Base-by-base conservation (phyloP, 1,140 invertebrate species). In the Sminthurinus signatus region DNA sequence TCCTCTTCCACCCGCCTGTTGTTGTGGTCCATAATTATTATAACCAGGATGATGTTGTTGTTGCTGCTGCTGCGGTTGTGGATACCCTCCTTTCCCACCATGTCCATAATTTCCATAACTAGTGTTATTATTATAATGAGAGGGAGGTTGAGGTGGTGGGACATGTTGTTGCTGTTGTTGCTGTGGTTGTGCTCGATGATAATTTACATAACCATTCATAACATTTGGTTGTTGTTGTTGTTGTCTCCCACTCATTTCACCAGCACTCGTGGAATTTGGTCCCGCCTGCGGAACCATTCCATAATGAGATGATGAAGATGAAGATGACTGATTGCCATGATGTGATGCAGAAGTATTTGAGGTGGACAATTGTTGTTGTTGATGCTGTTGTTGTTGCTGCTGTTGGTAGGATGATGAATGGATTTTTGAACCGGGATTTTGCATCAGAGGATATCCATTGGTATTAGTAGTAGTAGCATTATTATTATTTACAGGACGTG, bases 401-500 rank as follows among this genome's bases (percentile, higher is more conserved):
- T 55, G 42, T 31, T 27, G 28, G 28, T 65, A 65, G 5, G 57
- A 25, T 3, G 63, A 59, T 2, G 64, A 23, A 44, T 65, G 58
- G 31, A 62, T 54, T 54, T 62, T 62, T 17, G n/a, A n/a, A n/a
- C n/a, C n/a, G n/a, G 50, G 60, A 55, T 55, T 62, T 52, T 52
- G 29, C 50, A 62, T 62, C 3, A 62, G 8, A 28, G 60, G 60
- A 25, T 62, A 62, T 1, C 19, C 48, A 15, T 14, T 10, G 10
- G 10, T 10, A n/a, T n/a, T 28, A 23, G 5, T 46, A n/a, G 5
- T 46, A 36, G 32, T 8, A 5, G 32, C 5, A 36, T 15, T 36
- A 36, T 36, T 36, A 36, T 36, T 36, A 8, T 15, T 36, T 28
- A 15, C 21, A 59, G 8, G n/a, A 28, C 4, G 2, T 44, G 36